phyloP scores from a whole-genome alignment of 1,140 invertebrate genomes.

The Acromyrmex charruanus region DNA sequence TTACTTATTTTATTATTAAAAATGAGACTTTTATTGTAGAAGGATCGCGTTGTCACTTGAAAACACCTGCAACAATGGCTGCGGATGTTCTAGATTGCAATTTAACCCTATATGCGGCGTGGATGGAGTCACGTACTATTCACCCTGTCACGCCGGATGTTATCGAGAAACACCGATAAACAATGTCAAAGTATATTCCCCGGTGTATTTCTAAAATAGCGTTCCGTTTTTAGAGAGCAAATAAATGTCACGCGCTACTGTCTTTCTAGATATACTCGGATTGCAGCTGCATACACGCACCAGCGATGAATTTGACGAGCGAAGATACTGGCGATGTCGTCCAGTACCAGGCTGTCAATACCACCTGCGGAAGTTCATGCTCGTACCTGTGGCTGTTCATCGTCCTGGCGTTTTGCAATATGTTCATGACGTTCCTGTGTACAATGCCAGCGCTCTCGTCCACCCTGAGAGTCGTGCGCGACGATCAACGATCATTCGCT shows the following conservation, averaged over 20 bases:
- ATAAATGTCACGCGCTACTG: neutral
- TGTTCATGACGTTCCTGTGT: slow-evolving; percentile 92
- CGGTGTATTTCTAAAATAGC: neutral
- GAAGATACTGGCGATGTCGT: slow-evolving; percentile 73
- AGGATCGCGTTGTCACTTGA: slow-evolving; percentile 80
- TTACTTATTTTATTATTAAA: slow-evolving; percentile 26
- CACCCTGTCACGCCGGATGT: slow-evolving; percentile 94
- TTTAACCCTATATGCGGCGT: slow-evolving; percentile 92
- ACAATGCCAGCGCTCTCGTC: slow-evolving; percentile 93
- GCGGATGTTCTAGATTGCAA: slow-evolving; percentile 87
- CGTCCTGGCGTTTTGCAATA: slow-evolving; percentile 89
- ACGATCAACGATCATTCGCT: slow-evolving; percentile 94
- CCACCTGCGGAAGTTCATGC: slow-evolving; percentile 89
- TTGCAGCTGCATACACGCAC: slow-evolving; percentile 87
- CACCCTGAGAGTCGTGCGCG: slow-evolving; percentile 92
- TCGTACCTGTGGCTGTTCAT: slow-evolving; percentile 90
- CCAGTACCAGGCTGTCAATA: slow-evolving; percentile 88
- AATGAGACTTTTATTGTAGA: slow-evolving; percentile 60
- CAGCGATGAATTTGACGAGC: slow-evolving; percentile 65
- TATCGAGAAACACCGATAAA: slow-evolving; percentile 81
- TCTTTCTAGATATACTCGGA: slow-evolving; percentile 85
- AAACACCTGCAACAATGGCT: slow-evolving; percentile 89
- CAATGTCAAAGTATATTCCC: slow-evolving; percentile 74
- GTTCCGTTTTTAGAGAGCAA: neutral
- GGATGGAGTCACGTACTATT: slow-evolving; percentile 93